These are phyloP conservation scores for Nycteola revayana DNA, from an alignment of 2,888 invertebrate genomes.

Conservation along the genomic window DNA sequence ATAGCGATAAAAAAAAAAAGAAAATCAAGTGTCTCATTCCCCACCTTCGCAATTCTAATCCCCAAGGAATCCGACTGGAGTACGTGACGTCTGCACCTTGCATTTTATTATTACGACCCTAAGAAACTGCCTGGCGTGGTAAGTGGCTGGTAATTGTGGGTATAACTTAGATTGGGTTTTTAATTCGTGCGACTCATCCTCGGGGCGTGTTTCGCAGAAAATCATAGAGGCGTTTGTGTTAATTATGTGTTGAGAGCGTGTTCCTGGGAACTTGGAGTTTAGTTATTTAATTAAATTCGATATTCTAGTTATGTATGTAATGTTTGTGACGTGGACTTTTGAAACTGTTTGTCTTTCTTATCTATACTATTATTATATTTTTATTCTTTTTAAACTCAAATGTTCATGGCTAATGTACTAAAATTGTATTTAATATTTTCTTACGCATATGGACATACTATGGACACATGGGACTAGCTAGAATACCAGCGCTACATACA, in stretches of 20 bases:
- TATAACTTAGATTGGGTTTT: conserved; percentile 80
- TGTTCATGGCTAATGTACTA: too few species aligned
- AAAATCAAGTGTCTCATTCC: conserved; percentile 27
- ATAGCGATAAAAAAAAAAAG: conserved; percentile 27
- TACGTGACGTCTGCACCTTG: conserved; percentile 57
- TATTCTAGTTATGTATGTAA: too few species aligned
- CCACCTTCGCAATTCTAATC: conserved; percentile 39
- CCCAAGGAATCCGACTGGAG: conserved; percentile 43
- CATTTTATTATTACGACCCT: conserved; percentile 56
- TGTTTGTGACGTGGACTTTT: too few species aligned
- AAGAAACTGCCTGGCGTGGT: conserved; percentile 54
- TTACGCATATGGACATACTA: too few species aligned
- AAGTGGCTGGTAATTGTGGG: conserved; percentile 76
- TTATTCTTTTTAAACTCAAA: too few species aligned
- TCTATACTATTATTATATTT: too few species aligned
- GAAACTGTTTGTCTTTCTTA: too few species aligned
- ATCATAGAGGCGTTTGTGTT: conserved; percentile 4
- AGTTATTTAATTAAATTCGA: neutral
- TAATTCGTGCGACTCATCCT: conserved; percentile 49
- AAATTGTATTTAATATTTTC: too few species aligned
- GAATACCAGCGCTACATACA: too few species aligned
- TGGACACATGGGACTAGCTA: too few species aligned
- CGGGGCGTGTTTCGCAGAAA: conserved; percentile 14
- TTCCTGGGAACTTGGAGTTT: neutral
- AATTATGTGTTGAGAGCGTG: neutral